phyloP scores from a whole-genome alignment of 35 echinoderm and acorn worm genomes.

The Apostichopus californicus region DNA sequence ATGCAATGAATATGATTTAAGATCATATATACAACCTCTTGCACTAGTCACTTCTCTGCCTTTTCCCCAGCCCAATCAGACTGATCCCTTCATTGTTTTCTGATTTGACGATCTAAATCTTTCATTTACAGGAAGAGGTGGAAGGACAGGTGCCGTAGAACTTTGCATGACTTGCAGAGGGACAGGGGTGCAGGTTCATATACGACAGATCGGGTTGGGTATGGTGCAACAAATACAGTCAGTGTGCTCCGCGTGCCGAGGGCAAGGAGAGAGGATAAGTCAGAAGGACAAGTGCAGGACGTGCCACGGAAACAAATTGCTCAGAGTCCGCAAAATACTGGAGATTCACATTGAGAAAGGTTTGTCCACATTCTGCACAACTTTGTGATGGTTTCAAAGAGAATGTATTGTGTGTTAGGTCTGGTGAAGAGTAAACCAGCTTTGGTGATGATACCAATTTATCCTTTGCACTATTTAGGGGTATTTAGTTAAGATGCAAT shows the following conservation, averaged over 20 bases:
- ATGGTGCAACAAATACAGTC: constrained; percentile 99
- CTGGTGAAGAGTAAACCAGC: too few species aligned
- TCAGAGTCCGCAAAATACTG: constrained; percentile 87
- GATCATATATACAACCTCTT: too few species aligned
- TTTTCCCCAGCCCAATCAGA: too few species aligned
- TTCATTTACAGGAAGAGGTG: constrained; percentile 77
- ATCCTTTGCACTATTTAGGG: too few species aligned
- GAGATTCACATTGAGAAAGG: constrained; percentile 99
- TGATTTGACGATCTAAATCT: not conserved
- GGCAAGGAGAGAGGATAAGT: constrained; percentile 92
- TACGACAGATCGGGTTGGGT: constrained; percentile 81
- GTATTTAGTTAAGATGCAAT: too few species aligned
- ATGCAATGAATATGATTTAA: too few species aligned
- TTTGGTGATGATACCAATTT: too few species aligned
- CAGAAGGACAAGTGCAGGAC: constrained; percentile 77
- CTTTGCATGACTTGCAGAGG: constrained; percentile 79
- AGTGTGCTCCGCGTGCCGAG: constrained; percentile 71
- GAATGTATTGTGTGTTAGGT: too few species aligned
- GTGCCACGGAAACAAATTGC: constrained; percentile 86
- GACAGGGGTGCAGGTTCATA: constrained; percentile 79
- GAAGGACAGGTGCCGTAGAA: constrained; percentile 92
- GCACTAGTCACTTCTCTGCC: too few species aligned
- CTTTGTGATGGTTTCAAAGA: too few species aligned
- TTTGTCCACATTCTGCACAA: not conserved
- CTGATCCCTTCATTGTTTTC: too few species aligned